phyloP scores from a whole-genome alignment of 2,113 vertebrate genomes.

The Bambusicola thoracicus region DNA sequence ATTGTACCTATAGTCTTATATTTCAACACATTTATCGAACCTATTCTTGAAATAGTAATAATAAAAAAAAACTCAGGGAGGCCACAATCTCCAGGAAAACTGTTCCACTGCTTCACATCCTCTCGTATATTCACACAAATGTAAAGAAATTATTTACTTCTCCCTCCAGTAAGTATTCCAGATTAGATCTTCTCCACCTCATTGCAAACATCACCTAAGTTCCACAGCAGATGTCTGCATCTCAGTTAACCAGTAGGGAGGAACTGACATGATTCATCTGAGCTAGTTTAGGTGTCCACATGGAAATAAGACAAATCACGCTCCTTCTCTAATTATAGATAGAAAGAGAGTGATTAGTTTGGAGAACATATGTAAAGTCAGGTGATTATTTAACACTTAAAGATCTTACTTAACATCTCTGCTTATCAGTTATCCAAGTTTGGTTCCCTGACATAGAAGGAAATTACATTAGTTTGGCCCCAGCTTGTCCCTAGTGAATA shows the following conservation, averaged over 20 bases:
- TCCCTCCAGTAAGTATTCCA: neutral
- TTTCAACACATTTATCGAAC: neutral
- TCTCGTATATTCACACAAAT: neutral
- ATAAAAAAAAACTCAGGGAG: neutral
- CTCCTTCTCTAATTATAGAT: neutral
- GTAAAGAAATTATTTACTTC: neutral
- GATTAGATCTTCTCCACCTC: neutral
- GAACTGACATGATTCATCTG: slow-evolving; percentile 22
- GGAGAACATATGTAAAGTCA: neutral
- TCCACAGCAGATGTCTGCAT: neutral
- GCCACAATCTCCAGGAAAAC: neutral
- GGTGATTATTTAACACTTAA: neutral
- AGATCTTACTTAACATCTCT: neutral
- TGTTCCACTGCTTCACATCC: neutral
- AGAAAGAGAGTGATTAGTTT: neutral
- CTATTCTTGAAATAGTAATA: neutral
- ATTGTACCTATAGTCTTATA: neutral
- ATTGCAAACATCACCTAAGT: neutral
- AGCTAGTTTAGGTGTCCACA: slow-evolving; percentile 35
- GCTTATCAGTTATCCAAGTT: neutral
- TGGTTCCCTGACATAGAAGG: neutral
- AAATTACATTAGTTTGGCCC: neutral
- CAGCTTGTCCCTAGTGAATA: neutral
- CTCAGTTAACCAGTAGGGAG: neutral
- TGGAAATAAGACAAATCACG: neutral